Conservation (phyloP, 2,888 invertebrate species). For the Brachylomia viminalis region DNA sequence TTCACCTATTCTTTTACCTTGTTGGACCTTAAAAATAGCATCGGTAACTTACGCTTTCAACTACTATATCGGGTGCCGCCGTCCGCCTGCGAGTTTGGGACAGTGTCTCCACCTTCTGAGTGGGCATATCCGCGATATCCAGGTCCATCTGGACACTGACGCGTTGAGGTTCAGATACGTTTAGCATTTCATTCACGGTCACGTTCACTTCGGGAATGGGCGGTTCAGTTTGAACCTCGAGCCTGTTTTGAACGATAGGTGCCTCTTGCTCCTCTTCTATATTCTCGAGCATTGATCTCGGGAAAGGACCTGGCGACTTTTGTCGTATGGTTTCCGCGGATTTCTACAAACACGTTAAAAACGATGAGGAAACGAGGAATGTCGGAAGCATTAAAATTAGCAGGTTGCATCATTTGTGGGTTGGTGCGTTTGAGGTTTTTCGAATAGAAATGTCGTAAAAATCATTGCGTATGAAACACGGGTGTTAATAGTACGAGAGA, state of each 20-base stretch:
- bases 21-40: background rate
- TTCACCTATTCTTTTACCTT: background rate
- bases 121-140: constrained; percentile 77
- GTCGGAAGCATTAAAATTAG: background rate
- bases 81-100: constrained; percentile 70
- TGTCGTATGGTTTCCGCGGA: constrained; percentile 64
- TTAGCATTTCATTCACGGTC: constrained; percentile 47
- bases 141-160: constrained; percentile 59
- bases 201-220: constrained; percentile 53
- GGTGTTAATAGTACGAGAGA: background rate
- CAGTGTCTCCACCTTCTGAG: constrained; percentile 76
- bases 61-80: constrained; percentile 52
- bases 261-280: constrained; percentile 72
- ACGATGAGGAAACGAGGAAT: background rate
- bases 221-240: constrained; percentile 41
- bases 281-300: constrained; percentile 63
- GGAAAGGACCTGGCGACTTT: constrained; percentile 43
- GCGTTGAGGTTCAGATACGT: constrained; percentile 50
- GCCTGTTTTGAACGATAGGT: constrained; percentile 30
- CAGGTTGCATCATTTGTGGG: background rate
- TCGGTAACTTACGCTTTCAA: constrained; percentile 63
- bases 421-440: too few species aligned
- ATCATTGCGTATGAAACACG: background rate
- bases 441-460: background rate
- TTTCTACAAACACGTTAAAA: background rate